Conservation (phyloP, 2,797 vertebrate species). For the Coluber constrictor region DNA sequence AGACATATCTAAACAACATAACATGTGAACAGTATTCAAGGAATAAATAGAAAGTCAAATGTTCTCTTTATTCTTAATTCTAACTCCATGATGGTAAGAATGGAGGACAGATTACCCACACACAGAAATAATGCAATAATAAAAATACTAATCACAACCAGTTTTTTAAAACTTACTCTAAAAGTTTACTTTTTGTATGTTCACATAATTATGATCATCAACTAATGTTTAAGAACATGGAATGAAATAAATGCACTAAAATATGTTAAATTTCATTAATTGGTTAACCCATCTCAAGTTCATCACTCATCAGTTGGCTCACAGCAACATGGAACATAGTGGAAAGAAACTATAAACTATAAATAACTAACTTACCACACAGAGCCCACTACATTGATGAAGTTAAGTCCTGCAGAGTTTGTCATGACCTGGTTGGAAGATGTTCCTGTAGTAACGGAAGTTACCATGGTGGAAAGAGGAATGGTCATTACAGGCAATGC, state of each 20-base stretch:
- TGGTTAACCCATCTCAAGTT: neutral
- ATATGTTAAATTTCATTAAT: neutral
- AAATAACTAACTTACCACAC: conserved; percentile 82
- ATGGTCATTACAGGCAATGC: conserved; percentile 93
- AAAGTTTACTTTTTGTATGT: neutral
- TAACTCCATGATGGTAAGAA: neutral
- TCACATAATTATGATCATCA: neutral
- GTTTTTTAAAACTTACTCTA: neutral
- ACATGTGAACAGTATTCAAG: accelerated
- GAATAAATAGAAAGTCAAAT: neutral
- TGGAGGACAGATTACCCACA: neutral
- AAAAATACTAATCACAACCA: neutral
- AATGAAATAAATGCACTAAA: neutral
- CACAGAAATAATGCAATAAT: neutral
- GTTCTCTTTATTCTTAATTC: neutral
- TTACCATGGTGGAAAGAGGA: conserved; percentile 92
- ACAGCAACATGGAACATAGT: conserved; percentile 2
- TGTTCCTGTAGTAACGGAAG: conserved; percentile 83
- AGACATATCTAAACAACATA: neutral
- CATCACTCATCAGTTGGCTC: neutral
- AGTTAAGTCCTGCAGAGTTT: conserved; percentile 90
- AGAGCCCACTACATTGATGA: conserved; percentile 95
- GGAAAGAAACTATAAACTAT: neutral
- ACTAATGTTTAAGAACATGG: neutral
- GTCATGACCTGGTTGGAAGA: conserved; percentile 90